phyloP scores from a whole-genome alignment of 1,140 invertebrate species.

The Drosophila nebulosa region DNA sequence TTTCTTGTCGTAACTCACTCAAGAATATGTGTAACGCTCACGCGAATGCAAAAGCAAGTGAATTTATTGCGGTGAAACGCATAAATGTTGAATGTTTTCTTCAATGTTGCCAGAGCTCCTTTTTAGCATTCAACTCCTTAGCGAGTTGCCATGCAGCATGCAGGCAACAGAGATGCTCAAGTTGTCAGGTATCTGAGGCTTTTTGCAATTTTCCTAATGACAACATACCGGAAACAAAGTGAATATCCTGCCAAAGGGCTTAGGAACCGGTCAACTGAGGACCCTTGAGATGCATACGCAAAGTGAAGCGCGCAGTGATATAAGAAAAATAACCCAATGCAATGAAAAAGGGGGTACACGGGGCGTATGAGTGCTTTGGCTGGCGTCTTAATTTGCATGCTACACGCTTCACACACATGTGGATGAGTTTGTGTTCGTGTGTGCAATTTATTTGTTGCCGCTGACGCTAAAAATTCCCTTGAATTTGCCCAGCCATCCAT shows the following conservation, averaged over 20 bases:
- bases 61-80: slow-evolving; percentile 31
- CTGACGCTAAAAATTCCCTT: slow-evolving; percentile 41
- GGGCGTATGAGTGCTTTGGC: slow-evolving; percentile 14
- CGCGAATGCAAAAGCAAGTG: neutral
- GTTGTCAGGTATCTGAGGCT: slow-evolving; percentile 3
- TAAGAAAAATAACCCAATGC: neutral
- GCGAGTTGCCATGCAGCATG: slow-evolving; percentile 2
- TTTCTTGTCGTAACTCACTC: neutral
- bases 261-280: slow-evolving; percentile 49
- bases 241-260: slow-evolving; percentile 17
- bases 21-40: neutral
- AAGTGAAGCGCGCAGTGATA: slow-evolving; percentile 39
- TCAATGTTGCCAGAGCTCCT: slow-evolving; percentile 35
- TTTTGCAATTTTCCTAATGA: slow-evolving; percentile 59
- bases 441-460: slow-evolving; percentile 54
- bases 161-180: slow-evolving; percentile 47
- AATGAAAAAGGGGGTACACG: neutral
- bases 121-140: slow-evolving; percentile 6
- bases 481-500: slow-evolving; percentile 36
- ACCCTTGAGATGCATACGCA: slow-evolving; percentile 31
- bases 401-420: neutral
- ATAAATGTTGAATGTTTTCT: slow-evolving; percentile 41
- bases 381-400: slow-evolving; percentile 63
- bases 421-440: slow-evolving; percentile 19
- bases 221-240: slow-evolving; percentile 22